Base-by-base conservation (phyloP, 1,140 invertebrate genomes). In the Cataglyphis hispanica region DNA sequence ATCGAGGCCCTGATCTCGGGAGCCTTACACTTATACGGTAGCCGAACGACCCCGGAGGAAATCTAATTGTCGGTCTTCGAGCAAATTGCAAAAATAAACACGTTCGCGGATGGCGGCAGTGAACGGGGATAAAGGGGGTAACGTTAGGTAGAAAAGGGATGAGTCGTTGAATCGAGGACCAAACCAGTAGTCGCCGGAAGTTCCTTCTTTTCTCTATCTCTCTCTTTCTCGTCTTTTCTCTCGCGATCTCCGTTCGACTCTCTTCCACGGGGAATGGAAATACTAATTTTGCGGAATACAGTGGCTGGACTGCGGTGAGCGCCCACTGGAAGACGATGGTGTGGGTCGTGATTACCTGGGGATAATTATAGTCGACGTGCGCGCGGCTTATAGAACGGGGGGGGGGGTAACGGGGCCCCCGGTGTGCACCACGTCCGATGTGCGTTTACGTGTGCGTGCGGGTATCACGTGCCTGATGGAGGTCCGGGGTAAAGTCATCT, bases 201-300 rank as follows among this genome's bases (percentile, higher is more conserved):
- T 91, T 89, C 87, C 87, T 89, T 86, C 69, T 89, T 91, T 60
- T 85, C 81, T 70, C 60, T 60, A 75, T 74, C 85, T 86, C 70
- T 70, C 61, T 90, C 66, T 90, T 61, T 22, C 25, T 64, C 37
- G 31, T 31, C 58, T 74, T 67, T 84, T 56, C 69, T 91, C 81
- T 86, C 90, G 91, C 74, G 87, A 84, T 86, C 86, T 87, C 77
- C 69, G 63, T 86, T 87, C 88, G 72, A 81, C 86, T 89, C 90
- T 92, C 92, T 90, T 91, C 86, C 89, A 87, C 91, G 86, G 91
- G 92, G 92, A 94, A 94, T 94, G 94, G 93, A 94, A 95, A 95
- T 95, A 95, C 94, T 95, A 94, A 95, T 95, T 95, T 94, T 95
- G 93, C 94, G 94, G 94, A 95, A 95, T 95, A 95, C 94, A 86